phyloP scores from a whole-genome alignment of 2,797 vertebrate species.

The Varecia variegata region DNA sequence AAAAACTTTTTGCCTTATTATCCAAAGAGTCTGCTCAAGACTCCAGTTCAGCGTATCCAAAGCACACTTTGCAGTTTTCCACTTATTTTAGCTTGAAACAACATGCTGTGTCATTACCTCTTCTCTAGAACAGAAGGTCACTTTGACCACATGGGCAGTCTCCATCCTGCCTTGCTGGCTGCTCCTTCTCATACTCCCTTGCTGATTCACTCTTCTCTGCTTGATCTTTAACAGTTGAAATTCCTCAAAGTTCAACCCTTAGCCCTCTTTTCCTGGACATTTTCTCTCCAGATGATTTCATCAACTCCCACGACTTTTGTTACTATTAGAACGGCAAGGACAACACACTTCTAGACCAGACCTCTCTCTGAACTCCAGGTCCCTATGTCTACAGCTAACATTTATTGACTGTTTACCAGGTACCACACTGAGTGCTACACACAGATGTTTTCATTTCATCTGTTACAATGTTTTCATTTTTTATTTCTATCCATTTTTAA shows the following conservation, averaged over 20 bases:
- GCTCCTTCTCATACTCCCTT: neutral
- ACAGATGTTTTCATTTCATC: neutral
- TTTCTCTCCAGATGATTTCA: neutral
- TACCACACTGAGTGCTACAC: neutral
- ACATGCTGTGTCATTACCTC: rapidly evolving
- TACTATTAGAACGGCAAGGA: neutral
- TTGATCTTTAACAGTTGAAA: neutral
- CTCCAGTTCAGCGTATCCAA: neutral
- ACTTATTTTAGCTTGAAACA: neutral
- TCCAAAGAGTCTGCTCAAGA: neutral
- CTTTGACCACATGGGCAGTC: neutral
- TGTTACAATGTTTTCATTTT: neutral
- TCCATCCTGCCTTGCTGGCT: neutral
- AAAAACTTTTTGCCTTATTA: neutral
- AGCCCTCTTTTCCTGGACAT: neutral
- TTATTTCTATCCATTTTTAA: neutral
- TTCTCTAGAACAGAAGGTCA: neutral
- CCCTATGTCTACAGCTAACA: neutral
- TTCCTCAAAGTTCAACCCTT: neutral
- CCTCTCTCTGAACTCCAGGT: neutral
- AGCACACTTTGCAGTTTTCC: neutral
- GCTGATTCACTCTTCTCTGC: neutral
- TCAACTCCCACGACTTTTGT: neutral
- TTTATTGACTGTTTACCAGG: neutral
- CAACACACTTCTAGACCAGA: neutral